phyloP scores from a whole-genome alignment of 2,113 vertebrate species.

The Heterochromis multidens region DNA sequence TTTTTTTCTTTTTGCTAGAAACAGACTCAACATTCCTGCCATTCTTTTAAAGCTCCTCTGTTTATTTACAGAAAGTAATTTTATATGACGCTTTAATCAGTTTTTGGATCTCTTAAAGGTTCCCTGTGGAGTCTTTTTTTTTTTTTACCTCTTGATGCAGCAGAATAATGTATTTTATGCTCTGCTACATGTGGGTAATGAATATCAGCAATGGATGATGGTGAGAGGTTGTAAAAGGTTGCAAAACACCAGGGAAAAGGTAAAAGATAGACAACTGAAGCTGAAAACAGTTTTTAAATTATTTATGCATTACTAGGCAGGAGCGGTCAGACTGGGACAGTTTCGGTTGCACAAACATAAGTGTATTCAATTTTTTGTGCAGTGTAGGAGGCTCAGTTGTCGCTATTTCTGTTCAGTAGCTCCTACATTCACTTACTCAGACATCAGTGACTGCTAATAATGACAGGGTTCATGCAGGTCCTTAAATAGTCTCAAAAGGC shows the following conservation, averaged over 20 bases:
- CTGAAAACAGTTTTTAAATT: background rate
- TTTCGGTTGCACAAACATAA: no score
- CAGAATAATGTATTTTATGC: background rate
- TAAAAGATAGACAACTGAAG: background rate
- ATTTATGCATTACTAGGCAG: background rate
- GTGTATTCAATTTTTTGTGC: background rate
- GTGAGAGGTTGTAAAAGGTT: background rate
- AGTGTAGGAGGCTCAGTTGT: background rate
- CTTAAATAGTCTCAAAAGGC: background rate
- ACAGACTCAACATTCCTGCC: conserved; percentile 2
- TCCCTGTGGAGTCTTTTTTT: background rate
- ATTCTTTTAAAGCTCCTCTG: background rate
- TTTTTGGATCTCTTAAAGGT: background rate
- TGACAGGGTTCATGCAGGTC: background rate
- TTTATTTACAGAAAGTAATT: conserved; percentile 9
- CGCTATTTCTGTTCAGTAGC: background rate
- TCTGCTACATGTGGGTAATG: background rate
- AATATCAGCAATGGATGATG: background rate
- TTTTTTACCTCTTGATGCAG: background rate
- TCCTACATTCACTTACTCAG: background rate
- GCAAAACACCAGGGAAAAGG: background rate
- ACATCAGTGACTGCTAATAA: background rate
- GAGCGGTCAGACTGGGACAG: background rate
- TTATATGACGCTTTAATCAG: background rate
- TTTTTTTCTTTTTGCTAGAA: background rate